These are phyloP conservation scores for Amazona vittata DNA, from an alignment of 2,113 vertebrate genomes.

Conservation along the genomic window DNA sequence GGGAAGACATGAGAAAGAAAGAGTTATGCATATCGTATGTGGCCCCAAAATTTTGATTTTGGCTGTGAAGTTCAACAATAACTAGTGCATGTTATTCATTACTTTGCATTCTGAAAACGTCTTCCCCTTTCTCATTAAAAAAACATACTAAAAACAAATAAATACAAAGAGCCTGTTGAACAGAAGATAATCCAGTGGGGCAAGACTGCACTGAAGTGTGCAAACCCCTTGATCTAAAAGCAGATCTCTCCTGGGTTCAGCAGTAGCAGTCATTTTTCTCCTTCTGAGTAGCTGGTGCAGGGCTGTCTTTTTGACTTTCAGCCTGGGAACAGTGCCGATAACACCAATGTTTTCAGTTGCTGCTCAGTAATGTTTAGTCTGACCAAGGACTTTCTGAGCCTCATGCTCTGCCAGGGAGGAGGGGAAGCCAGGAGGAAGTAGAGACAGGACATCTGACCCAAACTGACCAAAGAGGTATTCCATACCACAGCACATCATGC, in stretches of 20 bases:
- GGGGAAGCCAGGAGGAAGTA: no score
- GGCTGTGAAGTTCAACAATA: background rate
- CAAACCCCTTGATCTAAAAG: background rate
- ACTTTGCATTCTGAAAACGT: background rate
- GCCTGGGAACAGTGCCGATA: no score
- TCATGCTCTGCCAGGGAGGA: no score
- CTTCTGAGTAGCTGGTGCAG: no score
- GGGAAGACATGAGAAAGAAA: background rate
- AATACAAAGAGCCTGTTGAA: background rate
- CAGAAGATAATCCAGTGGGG: background rate
- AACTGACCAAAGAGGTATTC: no score
- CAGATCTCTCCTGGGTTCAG: background rate
- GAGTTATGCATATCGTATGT: rapidly evolving
- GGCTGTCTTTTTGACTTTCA: no score
- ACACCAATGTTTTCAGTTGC: no score
- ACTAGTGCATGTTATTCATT: background rate
- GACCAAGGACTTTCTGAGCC: no score
- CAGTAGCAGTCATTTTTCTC: no score
- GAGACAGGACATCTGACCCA: no score
- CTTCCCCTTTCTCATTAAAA: background rate
- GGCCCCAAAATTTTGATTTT: background rate
- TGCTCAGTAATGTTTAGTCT: no score
- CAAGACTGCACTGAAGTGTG: rapidly evolving
- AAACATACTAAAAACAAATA: background rate
- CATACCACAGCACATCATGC: no score